phyloP scores from a whole-genome alignment of 2,797 vertebrate genomes.

The Tiaroga cobitis region DNA sequence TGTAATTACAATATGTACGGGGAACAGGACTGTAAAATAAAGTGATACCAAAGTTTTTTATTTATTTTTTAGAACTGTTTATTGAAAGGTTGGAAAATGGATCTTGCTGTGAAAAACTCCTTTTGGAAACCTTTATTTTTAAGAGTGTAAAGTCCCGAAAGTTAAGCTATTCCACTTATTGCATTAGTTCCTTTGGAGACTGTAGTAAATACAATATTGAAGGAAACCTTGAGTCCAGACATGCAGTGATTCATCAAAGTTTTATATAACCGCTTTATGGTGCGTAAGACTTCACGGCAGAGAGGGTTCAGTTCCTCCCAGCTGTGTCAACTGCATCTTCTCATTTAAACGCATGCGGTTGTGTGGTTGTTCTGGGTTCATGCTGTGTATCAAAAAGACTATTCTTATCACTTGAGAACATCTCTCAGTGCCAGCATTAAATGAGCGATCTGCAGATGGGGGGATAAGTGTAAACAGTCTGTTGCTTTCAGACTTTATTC shows the following conservation, averaged over 20 bases:
- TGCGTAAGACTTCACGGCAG: slow-evolving; percentile 8
- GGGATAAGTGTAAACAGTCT: slow-evolving; percentile 33
- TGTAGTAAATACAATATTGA: neutral
- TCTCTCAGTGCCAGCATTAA: slow-evolving; percentile 37
- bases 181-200: neutral
- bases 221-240: neutral
- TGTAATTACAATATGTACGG: too few species aligned
- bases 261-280: slow-evolving; percentile 8
- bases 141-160: neutral
- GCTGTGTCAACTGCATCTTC: slow-evolving; percentile 17
- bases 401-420: slow-evolving; percentile 50
- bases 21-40: too few species aligned
- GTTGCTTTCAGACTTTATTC: slow-evolving; percentile 11
- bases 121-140: neutral
- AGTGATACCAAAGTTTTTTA: too few species aligned
- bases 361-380: neutral
- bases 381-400: slow-evolving; percentile 20
- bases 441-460: slow-evolving; percentile 37
- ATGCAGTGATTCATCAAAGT: neutral
- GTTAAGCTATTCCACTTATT: neutral
- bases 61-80: neutral
- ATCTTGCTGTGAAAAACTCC: neutral
- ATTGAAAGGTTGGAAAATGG: neutral
- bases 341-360: neutral
- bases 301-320: neutral